These are phyloP conservation scores for Lasioglossum pauxillum DNA, from an alignment of 2,888 invertebrate genomes.

Conservation along the genomic window DNA sequence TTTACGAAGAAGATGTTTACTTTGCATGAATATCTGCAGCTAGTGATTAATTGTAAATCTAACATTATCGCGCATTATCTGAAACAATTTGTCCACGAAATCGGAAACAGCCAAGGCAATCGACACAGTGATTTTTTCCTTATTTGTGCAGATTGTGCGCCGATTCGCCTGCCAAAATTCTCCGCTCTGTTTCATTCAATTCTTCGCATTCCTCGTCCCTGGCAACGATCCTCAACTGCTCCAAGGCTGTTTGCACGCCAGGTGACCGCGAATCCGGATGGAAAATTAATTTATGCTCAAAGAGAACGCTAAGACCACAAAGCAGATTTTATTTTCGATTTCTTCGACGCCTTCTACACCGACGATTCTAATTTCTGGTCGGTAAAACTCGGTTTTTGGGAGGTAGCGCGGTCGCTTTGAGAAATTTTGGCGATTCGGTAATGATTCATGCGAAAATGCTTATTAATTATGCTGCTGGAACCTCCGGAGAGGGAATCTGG, in stretches of 20 bases:
- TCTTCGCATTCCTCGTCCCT: not conserved
- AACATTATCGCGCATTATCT: too few relatives aligned
- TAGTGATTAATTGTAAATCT: too few relatives aligned
- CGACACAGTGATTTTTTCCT: not conserved
- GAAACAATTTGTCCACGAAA: not conserved
- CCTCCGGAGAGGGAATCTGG: not conserved
- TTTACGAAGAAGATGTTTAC: too few relatives aligned
- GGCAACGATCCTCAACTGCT: not conserved
- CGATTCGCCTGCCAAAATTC: not conserved
- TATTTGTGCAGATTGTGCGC: not conserved
- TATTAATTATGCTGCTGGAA: not conserved
- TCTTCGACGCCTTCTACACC: not conserved
- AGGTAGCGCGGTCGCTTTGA: not conserved
- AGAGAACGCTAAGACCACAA: not conserved
- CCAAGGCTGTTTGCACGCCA: not conserved
- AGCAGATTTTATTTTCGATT: not conserved
- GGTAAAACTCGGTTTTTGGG: not conserved
- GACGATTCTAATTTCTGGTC: not conserved
- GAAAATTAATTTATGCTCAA: slow-evolving; percentile 16
- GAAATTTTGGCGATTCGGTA: not conserved
- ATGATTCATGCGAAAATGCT: not conserved
- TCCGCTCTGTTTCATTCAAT: not conserved
- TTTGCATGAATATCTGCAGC: too few relatives aligned
- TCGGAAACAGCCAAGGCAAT: not conserved
- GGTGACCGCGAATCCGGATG: not conserved